Evolutionary conservation across 2,888 invertebrate species (phyloP).

Genomic region (Zygothrica quintamaculata): DNA sequence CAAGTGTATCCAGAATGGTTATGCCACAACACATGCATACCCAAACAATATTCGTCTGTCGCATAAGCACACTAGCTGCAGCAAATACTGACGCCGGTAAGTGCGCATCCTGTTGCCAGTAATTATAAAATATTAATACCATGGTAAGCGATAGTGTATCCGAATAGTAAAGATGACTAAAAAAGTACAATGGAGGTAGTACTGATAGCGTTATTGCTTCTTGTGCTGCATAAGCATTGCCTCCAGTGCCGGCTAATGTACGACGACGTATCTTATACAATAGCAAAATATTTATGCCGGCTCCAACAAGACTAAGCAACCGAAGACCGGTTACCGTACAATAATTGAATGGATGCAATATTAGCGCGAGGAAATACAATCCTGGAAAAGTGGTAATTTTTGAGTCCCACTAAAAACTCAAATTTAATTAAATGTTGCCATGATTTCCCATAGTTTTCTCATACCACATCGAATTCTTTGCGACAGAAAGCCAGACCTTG

Average conservation of each 20-base stretch:
- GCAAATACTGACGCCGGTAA: constrained; percentile 85
- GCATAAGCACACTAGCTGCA: constrained; percentile 89
- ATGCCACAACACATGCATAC: constrained; percentile 88
- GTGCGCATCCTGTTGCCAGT: constrained; percentile 86
- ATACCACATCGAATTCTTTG: constrained; percentile 90
- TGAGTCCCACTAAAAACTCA: constrained; percentile 91
- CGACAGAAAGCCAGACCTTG: constrained; percentile 93
- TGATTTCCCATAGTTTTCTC: neutral
- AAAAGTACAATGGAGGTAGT: constrained; percentile 95
- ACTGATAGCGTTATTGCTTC: constrained; percentile 88
- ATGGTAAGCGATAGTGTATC: constrained; percentile 92
- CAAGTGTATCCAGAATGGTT: constrained; percentile 82
- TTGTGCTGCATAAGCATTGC: constrained; percentile 85
- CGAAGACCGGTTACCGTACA: constrained; percentile 90
- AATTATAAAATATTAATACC: constrained; percentile 89
- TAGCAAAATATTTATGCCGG: constrained; percentile 89
- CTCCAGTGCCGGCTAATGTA: constrained; percentile 61
- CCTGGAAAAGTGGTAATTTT: constrained; percentile 99
- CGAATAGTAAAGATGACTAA: constrained; percentile 96
- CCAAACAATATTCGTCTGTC: constrained; percentile 99
- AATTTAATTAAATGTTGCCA: constrained; percentile 13
- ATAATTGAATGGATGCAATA: constrained; percentile 87
- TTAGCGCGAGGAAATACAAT: constrained; percentile 90
- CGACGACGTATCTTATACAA: constrained; percentile 87
- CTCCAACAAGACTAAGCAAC: constrained; percentile 89